A percentile compares a stretch with the other conserved stretches of the same genome.
Conservation (phyloP, 2,888 invertebrate species). For the Protophormia terraenovae region DNA sequence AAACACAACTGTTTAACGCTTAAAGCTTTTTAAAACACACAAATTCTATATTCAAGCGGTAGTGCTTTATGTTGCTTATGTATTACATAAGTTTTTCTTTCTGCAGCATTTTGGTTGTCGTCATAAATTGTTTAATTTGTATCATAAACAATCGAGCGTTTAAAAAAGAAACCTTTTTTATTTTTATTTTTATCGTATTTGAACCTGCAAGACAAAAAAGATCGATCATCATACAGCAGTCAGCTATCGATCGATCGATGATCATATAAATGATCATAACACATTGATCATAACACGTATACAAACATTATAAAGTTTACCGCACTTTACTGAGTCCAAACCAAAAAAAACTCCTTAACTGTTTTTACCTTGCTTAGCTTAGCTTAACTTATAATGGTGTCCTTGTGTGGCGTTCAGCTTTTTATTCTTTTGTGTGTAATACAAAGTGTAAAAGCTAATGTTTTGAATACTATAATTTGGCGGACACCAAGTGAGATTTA, state of each 20-base stretch:
- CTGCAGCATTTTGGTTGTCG: constrained; percentile 71
- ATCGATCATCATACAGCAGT: constrained; percentile 76
- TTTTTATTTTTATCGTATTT: constrained; percentile 64
- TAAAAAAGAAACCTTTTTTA: constrained; percentile 74
- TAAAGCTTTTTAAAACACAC: constrained; percentile 24
- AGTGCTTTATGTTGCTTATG: constrained; percentile 50
- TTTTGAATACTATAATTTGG: constrained; percentile 81
- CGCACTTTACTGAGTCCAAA: constrained; percentile 29
- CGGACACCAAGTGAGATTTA: constrained; percentile 82
- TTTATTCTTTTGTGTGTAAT: constrained; percentile 47
- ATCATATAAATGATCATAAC: constrained; percentile 64
- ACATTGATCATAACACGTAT: constrained; percentile 51
- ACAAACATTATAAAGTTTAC: constrained; percentile 36
- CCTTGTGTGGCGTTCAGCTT: constrained; percentile 68
- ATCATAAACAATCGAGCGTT: constrained; percentile 81
- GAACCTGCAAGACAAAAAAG: constrained; percentile 78
- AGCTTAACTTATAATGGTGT: too few species aligned
- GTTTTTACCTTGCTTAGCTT: constrained; percentile 1
- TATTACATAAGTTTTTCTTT: constrained; percentile 55
- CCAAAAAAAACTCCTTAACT: background rate
- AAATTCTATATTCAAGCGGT: constrained; percentile 56
- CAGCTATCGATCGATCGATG: constrained; percentile 68
- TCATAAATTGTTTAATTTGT: constrained; percentile 82
- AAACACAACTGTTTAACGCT: constrained; percentile 63
- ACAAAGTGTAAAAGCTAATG: constrained; percentile 80